Base-by-base conservation (phyloP, 2,113 vertebrate genomes). In the Osmerus mordax region DNA sequence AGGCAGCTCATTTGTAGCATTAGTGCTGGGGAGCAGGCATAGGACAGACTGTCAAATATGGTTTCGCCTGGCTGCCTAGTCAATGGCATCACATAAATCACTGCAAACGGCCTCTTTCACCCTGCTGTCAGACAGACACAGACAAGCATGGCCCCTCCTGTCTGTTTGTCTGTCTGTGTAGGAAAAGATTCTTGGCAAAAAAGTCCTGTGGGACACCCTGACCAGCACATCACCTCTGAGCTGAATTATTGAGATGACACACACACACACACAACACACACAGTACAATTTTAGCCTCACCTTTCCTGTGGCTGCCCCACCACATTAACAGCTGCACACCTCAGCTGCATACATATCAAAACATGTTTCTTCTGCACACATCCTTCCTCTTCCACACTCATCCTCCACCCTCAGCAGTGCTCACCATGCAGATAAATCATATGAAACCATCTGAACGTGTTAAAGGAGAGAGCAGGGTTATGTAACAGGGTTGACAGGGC, bases 21-120 rank as follows among this genome's bases (percentile, higher is more conserved):
- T 71, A 87, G 78, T 77, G 78, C 54, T 25, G 53, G 59, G 63
- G 28, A 73, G 19, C 51, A 32, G 36, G 62, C 47, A 75, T 64
- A 60, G 74, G 87, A 89, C 87, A 84, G 88, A 78, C 74, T 89
- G 91, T 90, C 91, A 90, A 87, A 88, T 87, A 84, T 84, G 78
- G 55, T 91, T 90, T 84, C 71, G 72, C 67, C 67, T 84, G 78
- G 69, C 84, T 83, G 82, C 77, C 79, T 80, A 63, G 79, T 74
- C 71, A 64, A 63, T 68, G 76, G 70, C 69, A 32, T 74, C 19
- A 70, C 67, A 72, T 62, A 77, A 75, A 79, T 72, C 60, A 56
- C 32, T 65, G 75, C 75, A 77, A 70, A 75, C 70, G 53, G 19
- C 69, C 51, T 61, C 69, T 62, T 53, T 67, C 36, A 66, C 69